phyloP scores from a whole-genome alignment of 2,797 vertebrate species.

The Artibeus jamaicensis region DNA sequence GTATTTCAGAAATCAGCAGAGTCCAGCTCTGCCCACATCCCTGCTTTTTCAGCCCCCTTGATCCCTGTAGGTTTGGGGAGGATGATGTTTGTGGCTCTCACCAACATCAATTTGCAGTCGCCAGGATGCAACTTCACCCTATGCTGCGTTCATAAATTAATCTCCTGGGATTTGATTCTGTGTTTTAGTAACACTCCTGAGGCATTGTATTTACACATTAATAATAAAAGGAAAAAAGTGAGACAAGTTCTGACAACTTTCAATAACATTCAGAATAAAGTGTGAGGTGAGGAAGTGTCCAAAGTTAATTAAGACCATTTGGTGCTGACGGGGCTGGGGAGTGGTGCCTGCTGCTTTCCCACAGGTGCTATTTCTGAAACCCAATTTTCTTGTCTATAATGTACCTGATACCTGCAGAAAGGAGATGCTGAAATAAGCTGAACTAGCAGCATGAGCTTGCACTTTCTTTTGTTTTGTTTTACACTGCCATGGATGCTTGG shows the following conservation, averaged over 20 bases:
- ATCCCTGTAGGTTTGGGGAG: neutral
- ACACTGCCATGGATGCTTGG: neutral
- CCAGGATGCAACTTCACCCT: constrained; percentile 43
- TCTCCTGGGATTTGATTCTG: constrained; percentile 69
- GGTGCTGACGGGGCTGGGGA: neutral
- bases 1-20: neutral
- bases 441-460: neutral
- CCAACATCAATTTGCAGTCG: constrained; percentile 54
- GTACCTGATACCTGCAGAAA: constrained; percentile 56
- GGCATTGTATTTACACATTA: constrained; percentile 71
- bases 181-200: constrained; percentile 67
- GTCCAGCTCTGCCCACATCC: neutral
- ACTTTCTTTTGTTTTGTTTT: neutral
- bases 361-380: constrained; percentile 63
- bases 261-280: constrained; percentile 57
- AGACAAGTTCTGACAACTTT: constrained; percentile 79
- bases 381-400: constrained; percentile 46
- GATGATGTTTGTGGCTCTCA: neutral
- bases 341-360: constrained; percentile 33
- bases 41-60: neutral
- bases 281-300: constrained; percentile 63
- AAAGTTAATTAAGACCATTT: constrained; percentile 46
- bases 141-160: constrained; percentile 65
- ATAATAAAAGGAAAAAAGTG: constrained; percentile 69
- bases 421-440: neutral